These are phyloP conservation scores for Mythimna pallens DNA, from an alignment of 2,888 invertebrate species.

Conservation along the genomic window DNA sequence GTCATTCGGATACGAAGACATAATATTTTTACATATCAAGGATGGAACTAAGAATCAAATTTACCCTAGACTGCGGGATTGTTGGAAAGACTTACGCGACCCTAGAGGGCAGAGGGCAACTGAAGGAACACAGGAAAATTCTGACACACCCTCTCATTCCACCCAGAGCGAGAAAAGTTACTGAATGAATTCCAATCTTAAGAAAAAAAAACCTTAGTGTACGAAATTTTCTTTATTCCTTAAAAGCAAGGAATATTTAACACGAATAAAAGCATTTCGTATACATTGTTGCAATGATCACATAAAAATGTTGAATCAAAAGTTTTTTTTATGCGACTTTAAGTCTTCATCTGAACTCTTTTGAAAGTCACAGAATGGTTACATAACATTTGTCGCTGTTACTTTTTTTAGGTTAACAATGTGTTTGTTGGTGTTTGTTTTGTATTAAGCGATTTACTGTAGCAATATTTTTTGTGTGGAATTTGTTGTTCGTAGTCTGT, in stretches of 20 bases:
- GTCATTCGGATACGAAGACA: too few relatives aligned
- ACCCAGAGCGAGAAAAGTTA: too few relatives aligned
- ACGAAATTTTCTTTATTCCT: neutral
- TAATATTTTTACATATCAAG: too few relatives aligned
- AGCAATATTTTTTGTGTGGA: too few relatives aligned
- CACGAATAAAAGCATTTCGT: neutral
- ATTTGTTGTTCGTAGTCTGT: too few relatives aligned
- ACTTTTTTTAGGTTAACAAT: neutral
- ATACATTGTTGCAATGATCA: constrained; percentile 15
- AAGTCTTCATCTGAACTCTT: constrained; percentile 17
- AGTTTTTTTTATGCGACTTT: neutral
- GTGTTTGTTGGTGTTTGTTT: neutral
- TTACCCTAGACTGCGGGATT: neutral
- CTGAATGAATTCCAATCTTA: too few relatives aligned
- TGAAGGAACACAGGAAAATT: too few relatives aligned
- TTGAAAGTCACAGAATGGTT: constrained; percentile 19
- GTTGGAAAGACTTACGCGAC: too few relatives aligned
- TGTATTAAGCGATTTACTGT: neutral
- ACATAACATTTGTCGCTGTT: neutral
- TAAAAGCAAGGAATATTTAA: neutral
- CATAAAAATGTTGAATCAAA: neutral
- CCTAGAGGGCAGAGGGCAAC: too few relatives aligned
- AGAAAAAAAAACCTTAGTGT: neutral
- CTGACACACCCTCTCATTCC: too few relatives aligned
- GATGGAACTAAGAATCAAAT: neutral